These are phyloP conservation scores for Pseudomyrmex flavicornis DNA, from an alignment of 1,140 invertebrate genomes.

Conservation along the genomic window DNA sequence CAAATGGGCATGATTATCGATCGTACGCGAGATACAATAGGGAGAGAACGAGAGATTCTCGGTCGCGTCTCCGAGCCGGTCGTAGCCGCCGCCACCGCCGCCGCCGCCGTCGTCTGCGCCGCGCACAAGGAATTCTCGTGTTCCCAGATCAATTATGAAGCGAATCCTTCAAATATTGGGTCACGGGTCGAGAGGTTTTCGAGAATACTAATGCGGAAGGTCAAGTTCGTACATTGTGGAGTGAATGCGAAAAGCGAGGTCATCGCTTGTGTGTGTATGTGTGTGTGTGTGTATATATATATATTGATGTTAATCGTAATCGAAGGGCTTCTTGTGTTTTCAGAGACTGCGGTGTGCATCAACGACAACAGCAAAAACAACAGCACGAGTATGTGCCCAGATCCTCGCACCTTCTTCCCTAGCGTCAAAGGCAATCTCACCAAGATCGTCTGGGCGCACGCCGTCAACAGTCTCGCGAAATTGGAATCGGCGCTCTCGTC, in stretches of 20 bases:
- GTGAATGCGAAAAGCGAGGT: not conserved
- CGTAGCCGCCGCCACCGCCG: not conserved
- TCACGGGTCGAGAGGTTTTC: slow-evolving; percentile 61
- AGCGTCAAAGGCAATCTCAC: slow-evolving; percentile 87
- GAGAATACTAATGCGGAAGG: slow-evolving; percentile 65
- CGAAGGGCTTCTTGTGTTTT: not conserved
- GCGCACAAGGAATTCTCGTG: slow-evolving; percentile 62
- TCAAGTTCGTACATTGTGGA: slow-evolving; percentile 32
- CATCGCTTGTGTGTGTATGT: too few species aligned
- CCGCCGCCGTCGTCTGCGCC: not conserved
- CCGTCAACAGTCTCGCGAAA: slow-evolving; percentile 89
- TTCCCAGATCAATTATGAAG: slow-evolving; percentile 63
- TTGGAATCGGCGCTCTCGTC: slow-evolving; percentile 87
- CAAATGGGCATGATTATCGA: slow-evolving; percentile 69
- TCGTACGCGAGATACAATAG: slow-evolving; percentile 47
- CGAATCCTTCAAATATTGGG: slow-evolving; percentile 67
- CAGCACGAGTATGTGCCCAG: not conserved
- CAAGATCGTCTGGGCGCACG: slow-evolving; percentile 93
- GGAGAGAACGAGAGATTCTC: slow-evolving; percentile 57
- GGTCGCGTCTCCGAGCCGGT: slow-evolving; percentile 3
- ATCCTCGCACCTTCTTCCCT: slow-evolving; percentile 79
- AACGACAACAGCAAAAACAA: not conserved
- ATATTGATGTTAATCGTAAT: not conserved
- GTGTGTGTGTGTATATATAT: too few species aligned
- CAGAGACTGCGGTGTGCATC: slow-evolving; percentile 75